These are phyloP conservation scores for Lamproptera curius DNA, from an alignment of 2,888 invertebrate species.

Conservation along the genomic window DNA sequence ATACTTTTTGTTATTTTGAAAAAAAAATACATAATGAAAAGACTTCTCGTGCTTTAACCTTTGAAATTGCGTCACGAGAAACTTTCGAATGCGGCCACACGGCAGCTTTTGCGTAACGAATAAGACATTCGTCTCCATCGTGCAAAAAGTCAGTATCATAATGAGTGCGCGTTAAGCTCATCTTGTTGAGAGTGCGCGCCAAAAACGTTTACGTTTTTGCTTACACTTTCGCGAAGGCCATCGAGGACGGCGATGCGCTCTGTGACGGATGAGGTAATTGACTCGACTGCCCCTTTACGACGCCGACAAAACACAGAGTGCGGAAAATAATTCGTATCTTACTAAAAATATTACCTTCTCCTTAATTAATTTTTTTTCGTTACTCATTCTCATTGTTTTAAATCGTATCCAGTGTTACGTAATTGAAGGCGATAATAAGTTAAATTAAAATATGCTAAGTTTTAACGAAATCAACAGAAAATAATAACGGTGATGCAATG, in stretches of 20 bases:
- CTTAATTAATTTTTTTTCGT: no score
- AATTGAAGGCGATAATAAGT: no score
- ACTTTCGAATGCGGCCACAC: background rate
- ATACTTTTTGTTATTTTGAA: background rate
- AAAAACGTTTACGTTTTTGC: constrained; percentile 1
- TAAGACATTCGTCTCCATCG: constrained; percentile 5
- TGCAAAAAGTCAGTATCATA: constrained; percentile 2
- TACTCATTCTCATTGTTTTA: no score
- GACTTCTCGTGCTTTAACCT: no score
- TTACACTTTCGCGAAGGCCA: background rate
- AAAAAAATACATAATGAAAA: no score
- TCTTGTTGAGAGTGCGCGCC: background rate
- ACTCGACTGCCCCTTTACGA: background rate
- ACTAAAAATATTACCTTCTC: no score
- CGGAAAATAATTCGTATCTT: no score
- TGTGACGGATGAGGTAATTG: constrained; percentile 2
- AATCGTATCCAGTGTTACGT: no score
- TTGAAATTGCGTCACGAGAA: background rate
- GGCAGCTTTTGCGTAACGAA: background rate
- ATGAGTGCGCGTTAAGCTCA: background rate
- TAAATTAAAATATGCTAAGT: no score
- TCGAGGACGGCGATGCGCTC: background rate
- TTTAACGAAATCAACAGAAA: no score
- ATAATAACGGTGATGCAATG: no score
- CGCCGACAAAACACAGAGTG: no score